These are phyloP conservation scores for Dendrocincla fuliginosa DNA, from an alignment of 2,797 vertebrate genomes.

Conservation along the genomic window DNA sequence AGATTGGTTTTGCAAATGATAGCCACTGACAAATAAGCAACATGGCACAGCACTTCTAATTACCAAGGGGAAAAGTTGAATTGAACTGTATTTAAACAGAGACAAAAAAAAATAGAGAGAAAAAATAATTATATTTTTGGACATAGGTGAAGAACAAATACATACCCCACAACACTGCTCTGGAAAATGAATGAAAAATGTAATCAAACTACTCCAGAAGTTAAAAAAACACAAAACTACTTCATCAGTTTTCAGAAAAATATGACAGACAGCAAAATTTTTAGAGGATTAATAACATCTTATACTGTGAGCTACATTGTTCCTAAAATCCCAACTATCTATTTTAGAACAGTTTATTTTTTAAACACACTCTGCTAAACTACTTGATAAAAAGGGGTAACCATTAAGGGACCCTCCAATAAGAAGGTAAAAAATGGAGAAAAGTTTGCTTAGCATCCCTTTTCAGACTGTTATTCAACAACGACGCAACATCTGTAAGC, in stretches of 20 bases:
- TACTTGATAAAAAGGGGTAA: background rate
- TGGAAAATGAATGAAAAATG: background rate
- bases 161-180: background rate
- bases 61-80: background rate
- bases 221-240: background rate
- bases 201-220: background rate
- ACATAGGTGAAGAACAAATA: background rate
- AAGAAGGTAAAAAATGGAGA: background rate
- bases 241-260: background rate
- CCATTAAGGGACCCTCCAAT: background rate
- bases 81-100: background rate
- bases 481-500: background rate
- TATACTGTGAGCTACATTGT: background rate
- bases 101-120: accelerated
- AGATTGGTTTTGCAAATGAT: background rate
- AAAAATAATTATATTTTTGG: background rate
- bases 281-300: background rate
- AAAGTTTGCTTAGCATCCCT: background rate
- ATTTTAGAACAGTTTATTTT: background rate
- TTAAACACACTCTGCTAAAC: background rate
- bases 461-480: background rate
- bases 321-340: background rate
- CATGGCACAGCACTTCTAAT: background rate
- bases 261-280: background rate
- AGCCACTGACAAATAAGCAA: background rate